These are phyloP conservation scores for Erythrocercus mccallii DNA, from an alignment of 2,113 vertebrate species.

Conservation along the genomic window DNA sequence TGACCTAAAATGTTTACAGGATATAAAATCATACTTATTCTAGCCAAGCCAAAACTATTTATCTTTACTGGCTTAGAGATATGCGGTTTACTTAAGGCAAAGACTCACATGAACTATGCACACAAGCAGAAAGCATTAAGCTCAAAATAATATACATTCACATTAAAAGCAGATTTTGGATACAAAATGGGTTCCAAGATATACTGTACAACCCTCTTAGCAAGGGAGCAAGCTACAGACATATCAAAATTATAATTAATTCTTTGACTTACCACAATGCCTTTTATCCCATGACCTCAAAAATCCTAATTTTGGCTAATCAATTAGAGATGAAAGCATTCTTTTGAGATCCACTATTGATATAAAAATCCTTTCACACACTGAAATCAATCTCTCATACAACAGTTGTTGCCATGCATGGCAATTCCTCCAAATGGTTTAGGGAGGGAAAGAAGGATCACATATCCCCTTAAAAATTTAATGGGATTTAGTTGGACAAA, in stretches of 20 bases:
- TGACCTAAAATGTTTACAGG: not conserved
- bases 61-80: not conserved
- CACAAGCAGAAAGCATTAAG: not conserved
- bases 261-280: not conserved
- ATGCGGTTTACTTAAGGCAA: not conserved
- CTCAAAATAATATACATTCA: not conserved
- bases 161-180: constrained; percentile 2
- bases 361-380: not conserved
- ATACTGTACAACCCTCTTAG: not conserved
- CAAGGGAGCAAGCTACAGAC: not conserved
- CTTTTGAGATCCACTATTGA: not conserved
- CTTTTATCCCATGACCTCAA: constrained; percentile 2
- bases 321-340: not conserved
- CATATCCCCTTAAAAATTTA: not conserved
- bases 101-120: not conserved
- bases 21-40: not conserved
- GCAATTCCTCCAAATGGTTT: not conserved
- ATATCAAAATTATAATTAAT: not conserved
- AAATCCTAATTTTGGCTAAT: not conserved
- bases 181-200: not conserved
- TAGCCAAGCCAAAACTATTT: not conserved
- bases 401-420: not conserved
- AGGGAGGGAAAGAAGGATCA: not conserved
- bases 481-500: not conserved
- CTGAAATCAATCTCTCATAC: not conserved